These are phyloP conservation scores for Choristoneura fumiferana DNA, from an alignment of 1,140 invertebrate species.

Conservation along the genomic window DNA sequence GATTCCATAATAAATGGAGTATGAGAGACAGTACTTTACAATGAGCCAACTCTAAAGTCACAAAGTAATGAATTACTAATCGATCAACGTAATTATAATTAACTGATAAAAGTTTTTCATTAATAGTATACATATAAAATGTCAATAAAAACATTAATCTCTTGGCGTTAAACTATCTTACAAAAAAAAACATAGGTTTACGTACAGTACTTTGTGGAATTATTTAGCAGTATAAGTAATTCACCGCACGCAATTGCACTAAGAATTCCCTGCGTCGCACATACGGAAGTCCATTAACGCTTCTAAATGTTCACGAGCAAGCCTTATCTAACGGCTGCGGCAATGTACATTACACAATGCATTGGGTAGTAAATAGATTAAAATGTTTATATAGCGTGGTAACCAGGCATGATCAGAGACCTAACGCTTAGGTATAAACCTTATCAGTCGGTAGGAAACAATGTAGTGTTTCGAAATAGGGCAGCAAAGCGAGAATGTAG, in stretches of 20 bases:
- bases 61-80: no score
- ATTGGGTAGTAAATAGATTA: conserved; percentile 16
- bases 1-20: not conserved
- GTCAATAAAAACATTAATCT: no score
- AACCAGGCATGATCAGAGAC: conserved; percentile 19
- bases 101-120: no score
- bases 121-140: no score
- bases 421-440: conserved; percentile 1
- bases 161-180: no score
- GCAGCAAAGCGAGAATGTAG: not conserved
- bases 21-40: not conserved
- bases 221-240: conserved; percentile 28
- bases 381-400: not conserved
- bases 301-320: conserved; percentile 36
- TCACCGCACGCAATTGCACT: conserved; percentile 31
- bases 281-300: conserved; percentile 46
- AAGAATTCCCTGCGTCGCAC: conserved; percentile 22
- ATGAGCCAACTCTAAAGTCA: no score
- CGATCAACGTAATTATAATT: no score
- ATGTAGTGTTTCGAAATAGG: conserved; percentile 3
- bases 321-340: conserved; percentile 28
- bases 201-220: not conserved
- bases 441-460: conserved; percentile 3
- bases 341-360: conserved; percentile 34
- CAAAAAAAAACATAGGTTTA: no score